These are phyloP conservation scores for Lepidocyrtinus sp. DNA, from an alignment of 2,888 invertebrate species.

Conservation along the genomic window DNA sequence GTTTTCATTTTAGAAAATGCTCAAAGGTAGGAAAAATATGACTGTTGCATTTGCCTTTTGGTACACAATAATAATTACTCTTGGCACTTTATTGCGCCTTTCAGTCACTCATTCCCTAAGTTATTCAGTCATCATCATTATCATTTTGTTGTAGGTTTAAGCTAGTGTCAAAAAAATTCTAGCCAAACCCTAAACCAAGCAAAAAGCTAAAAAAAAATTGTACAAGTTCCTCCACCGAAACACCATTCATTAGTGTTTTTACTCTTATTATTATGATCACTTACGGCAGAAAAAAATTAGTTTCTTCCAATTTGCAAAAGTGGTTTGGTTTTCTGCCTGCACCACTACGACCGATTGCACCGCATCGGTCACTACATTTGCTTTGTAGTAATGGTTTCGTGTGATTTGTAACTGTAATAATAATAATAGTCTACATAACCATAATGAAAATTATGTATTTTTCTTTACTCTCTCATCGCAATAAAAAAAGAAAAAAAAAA, in stretches of 20 bases:
- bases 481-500: conserved; percentile 1
- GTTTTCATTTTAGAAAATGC: conserved; percentile 39
- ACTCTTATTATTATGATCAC: background rate
- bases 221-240: background rate
- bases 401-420: conserved; percentile 51
- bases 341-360: background rate
- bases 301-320: background rate
- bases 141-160: conserved; percentile 2
- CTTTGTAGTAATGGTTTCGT: conserved; percentile 24
- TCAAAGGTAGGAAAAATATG: conserved; percentile 14
- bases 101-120: conserved; percentile 49
- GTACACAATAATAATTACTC: conserved; percentile 46
- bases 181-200: background rate
- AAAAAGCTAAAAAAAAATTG: background rate
- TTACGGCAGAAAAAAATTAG: background rate
- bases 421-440: conserved; percentile 32
- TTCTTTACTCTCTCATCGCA: background rate
- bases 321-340: background rate
- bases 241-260: background rate
- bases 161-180: background rate
- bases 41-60: background rate
- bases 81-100: conserved; percentile 53
- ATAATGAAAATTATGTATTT: conserved; percentile 24
- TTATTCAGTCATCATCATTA: conserved; percentile 39
- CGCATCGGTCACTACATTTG: background rate